Evolutionary conservation across 2,888 invertebrate genomes (phyloP).

Genomic region (Priocnemis perturbator): DNA sequence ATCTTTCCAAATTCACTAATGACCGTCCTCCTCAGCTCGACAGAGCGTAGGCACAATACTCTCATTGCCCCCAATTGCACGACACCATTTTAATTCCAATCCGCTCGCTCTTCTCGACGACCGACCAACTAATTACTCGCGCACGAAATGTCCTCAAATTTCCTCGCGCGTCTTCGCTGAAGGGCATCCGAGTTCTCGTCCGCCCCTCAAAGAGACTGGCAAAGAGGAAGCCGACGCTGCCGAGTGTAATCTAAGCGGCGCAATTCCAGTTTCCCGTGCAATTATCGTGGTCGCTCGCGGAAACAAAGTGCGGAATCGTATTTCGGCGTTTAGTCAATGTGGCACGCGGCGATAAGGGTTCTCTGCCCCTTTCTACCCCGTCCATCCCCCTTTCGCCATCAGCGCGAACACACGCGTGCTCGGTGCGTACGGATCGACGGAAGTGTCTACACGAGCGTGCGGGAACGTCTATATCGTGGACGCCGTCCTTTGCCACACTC

Average conservation of each 20-base stretch:
- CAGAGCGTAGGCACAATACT: background rate
- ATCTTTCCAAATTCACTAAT: constrained; percentile 12
- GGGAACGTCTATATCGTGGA: too few species aligned
- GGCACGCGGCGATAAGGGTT: constrained; percentile 64
- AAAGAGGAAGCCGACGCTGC: background rate
- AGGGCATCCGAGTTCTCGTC: constrained; percentile 36
- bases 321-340: constrained; percentile 70
- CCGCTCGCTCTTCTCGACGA: constrained; percentile 25
- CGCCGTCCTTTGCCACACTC: too few species aligned
- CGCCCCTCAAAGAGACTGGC: constrained; percentile 44
- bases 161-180: constrained; percentile 37
- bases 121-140: constrained; percentile 49
- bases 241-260: constrained; percentile 47
- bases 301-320: constrained; percentile 70
- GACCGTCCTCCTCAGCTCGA: too few species aligned
- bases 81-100: constrained; percentile 37
- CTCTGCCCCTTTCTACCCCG: constrained; percentile 26
- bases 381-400: too few species aligned
- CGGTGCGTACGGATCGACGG: too few species aligned
- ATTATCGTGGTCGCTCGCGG: constrained; percentile 62
- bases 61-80: constrained; percentile 10
- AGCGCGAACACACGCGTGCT: too few species aligned
- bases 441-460: too few species aligned
- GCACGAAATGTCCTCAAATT: constrained; percentile 49
- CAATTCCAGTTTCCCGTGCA: constrained; percentile 48